Percentiles rank a stretch among this genome's conserved stretches.
phyloP scores from a whole-genome alignment of 2,113 vertebrate species.

The Atrichornis clamosus region DNA sequence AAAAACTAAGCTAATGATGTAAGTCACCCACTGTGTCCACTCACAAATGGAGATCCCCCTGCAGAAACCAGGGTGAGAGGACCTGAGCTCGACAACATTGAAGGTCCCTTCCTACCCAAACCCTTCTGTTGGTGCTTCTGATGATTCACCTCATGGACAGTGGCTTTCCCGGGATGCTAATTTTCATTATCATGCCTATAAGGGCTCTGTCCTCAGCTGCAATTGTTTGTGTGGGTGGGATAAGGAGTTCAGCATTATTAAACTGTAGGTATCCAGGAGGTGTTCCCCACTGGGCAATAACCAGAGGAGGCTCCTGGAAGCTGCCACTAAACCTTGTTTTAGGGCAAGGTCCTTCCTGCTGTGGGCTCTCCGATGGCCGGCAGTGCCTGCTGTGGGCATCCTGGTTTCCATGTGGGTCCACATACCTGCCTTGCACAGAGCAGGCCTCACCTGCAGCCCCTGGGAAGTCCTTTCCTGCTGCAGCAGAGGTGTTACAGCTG shows the following conservation, averaged over 20 bases:
- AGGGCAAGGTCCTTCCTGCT: neutral
- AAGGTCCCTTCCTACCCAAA: neutral
- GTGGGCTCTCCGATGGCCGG: neutral
- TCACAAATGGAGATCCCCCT: neutral
- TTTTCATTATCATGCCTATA: neutral
- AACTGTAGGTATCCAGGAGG: neutral
- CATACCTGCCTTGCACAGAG: neutral
- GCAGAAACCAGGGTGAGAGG: neutral
- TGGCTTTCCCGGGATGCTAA: neutral
- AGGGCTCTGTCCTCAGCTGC: neutral
- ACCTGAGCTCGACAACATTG: neutral
- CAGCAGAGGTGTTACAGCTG: neutral
- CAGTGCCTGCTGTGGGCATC: neutral
- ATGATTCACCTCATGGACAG: rapidly evolving
- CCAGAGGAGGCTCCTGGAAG: neutral
- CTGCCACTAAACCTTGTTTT: neutral
- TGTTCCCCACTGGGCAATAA: neutral
- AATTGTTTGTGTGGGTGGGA: neutral
- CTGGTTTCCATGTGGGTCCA: neutral
- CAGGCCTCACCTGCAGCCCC: neutral
- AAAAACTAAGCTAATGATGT: neutral
- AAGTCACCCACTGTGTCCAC: neutral
- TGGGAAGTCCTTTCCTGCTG: neutral
- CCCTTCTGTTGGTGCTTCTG: neutral
- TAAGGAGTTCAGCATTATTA: neutral